Percentiles rank a stretch among this genome's conserved stretches.
phyloP scores from a whole-genome alignment of 2,113 vertebrate species.

The Brevimyrus niger region DNA sequence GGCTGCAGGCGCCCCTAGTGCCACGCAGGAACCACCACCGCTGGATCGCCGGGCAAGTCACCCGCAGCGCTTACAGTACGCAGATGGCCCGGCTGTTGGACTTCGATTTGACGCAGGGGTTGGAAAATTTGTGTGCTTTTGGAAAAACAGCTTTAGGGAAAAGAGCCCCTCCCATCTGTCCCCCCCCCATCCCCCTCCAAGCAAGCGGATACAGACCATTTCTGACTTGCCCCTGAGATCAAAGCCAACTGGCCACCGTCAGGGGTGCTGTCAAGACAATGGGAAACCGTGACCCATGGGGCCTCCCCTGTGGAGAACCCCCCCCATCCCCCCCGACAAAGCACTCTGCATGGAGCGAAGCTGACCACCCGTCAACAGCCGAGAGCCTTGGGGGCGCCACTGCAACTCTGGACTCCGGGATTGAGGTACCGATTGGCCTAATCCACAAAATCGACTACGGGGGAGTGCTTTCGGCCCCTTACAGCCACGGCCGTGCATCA shows the following conservation, averaged over 20 bases:
- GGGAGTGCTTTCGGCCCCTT: neutral
- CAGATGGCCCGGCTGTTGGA: neutral
- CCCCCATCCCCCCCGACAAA: constrained; percentile 18
- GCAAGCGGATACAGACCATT: constrained; percentile 6
- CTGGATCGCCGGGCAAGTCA: neutral
- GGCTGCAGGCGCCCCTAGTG: neutral
- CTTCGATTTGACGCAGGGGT: neutral
- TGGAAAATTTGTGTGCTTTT: neutral
- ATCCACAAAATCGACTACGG: neutral
- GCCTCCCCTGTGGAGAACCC: neutral
- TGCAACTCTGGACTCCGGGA: constrained; percentile 26
- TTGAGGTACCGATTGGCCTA: constrained; percentile 17
- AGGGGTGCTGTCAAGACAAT: constrained; percentile 34
- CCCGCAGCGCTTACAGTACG: neutral
- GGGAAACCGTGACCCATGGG: neutral
- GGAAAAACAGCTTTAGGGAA: neutral
- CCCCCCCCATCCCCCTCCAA: neutral
- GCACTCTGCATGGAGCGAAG: constrained; percentile 1
- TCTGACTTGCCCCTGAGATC: constrained; percentile 31
- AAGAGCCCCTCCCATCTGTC: neutral
- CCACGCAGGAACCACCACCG: neutral
- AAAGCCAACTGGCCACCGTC: constrained; percentile 24
- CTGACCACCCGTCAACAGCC: neutral
- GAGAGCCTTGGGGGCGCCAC: neutral
- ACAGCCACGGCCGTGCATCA: neutral